These are phyloP conservation scores for Pelochelys cantorii DNA, from an alignment of 2,797 vertebrate genomes.

Conservation along the genomic window DNA sequence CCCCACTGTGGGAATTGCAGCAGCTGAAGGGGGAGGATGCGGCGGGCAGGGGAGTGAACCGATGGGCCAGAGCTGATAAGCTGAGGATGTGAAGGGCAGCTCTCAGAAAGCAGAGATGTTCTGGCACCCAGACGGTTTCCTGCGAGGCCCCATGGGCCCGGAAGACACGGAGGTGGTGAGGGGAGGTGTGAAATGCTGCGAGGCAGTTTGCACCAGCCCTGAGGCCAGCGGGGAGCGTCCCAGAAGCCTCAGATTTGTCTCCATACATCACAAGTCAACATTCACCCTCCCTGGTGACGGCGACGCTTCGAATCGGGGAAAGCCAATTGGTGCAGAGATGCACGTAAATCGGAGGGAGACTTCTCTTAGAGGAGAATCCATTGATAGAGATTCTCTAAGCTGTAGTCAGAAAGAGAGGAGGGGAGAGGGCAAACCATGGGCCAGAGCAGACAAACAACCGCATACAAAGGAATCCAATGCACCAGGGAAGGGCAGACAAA, in stretches of 20 bases:
- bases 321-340: too few relatives aligned
- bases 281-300: neutral
- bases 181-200: neutral
- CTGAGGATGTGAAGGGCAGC: neutral
- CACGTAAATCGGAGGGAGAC: too few relatives aligned
- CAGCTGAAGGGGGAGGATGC: neutral
- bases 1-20: too few relatives aligned
- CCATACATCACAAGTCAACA: neutral
- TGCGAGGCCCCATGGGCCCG: neutral
- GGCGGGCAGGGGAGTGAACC: neutral
- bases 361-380: too few relatives aligned
- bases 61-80: neutral
- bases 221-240: neutral
- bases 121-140: neutral
- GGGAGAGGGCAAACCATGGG: too few relatives aligned
- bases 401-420: too few relatives aligned
- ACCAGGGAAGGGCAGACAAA: too few relatives aligned
- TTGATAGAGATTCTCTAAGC: too few relatives aligned
- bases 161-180: accelerated
- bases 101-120: neutral
- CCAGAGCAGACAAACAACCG: too few relatives aligned
- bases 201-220: neutral
- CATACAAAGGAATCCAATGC: too few relatives aligned
- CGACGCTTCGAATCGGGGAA: neutral
- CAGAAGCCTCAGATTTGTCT: neutral